phyloP scores from a whole-genome alignment of 92 coral and sea anemone species.

The Zoanthus solanderi region DNA sequence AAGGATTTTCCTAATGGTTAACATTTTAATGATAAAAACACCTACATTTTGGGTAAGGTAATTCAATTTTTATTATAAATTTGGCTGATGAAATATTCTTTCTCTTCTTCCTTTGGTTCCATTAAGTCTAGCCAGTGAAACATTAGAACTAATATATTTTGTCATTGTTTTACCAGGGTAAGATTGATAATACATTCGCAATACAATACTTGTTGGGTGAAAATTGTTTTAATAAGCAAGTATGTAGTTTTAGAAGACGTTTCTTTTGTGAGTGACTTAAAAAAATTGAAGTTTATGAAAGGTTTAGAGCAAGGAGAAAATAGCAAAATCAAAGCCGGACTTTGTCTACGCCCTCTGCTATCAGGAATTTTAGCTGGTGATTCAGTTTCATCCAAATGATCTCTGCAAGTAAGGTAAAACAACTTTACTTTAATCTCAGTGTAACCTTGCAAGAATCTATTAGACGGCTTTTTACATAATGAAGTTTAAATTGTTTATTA shows the following conservation, averaged over 20 bases:
- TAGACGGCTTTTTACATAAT: background rate
- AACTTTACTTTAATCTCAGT: background rate
- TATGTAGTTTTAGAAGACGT: background rate
- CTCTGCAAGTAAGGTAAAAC: background rate
- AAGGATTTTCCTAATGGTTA: no score
- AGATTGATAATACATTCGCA: background rate
- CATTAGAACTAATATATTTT: constrained; percentile 26
- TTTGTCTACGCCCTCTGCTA: background rate
- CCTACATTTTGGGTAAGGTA: background rate
- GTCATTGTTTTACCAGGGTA: background rate
- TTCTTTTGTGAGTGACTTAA: background rate
- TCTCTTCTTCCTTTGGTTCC: constrained; percentile 3
- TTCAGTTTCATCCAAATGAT: no score
- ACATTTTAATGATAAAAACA: no score
- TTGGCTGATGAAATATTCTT: background rate
- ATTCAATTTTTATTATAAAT: background rate
- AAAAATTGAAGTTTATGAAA: background rate
- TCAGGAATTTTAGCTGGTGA: background rate
- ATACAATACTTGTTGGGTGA: background rate
- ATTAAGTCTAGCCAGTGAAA: constrained; percentile 36
- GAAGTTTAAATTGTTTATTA: background rate
- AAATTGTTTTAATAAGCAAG: background rate
- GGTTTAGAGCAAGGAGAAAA: background rate
- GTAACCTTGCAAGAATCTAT: background rate
- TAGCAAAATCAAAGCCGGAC: background rate